phyloP scores from a whole-genome alignment of 2,888 invertebrate species.

The Drosophila affinis region DNA sequence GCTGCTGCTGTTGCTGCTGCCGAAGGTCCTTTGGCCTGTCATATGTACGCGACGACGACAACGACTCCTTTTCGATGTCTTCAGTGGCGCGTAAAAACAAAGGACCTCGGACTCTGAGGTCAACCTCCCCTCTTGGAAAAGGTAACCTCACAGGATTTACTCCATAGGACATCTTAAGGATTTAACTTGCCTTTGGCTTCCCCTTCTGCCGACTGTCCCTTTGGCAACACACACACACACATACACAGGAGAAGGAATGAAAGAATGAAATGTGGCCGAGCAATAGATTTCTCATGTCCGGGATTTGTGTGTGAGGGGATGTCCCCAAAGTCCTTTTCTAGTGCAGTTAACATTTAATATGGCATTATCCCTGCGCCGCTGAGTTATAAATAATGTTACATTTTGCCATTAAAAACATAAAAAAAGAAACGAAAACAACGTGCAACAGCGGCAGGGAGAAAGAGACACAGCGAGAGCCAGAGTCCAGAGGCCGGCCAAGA shows the following conservation, averaged over 20 bases:
- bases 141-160: constrained; percentile 73
- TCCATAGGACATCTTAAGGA: constrained; percentile 73
- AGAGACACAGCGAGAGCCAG: background rate
- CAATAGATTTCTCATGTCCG: constrained; percentile 78
- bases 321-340: constrained; percentile 73
- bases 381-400: constrained; percentile 77
- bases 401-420: constrained; percentile 67
- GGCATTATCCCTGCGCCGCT: constrained; percentile 74
- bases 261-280: constrained; percentile 42
- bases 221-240: too few relatives aligned
- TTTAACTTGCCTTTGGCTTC: constrained; percentile 58
- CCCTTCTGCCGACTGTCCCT: background rate
- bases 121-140: constrained; percentile 58
- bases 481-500: constrained; percentile 27
- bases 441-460: constrained; percentile 28
- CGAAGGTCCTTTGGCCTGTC: constrained; percentile 33
- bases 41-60: constrained; percentile 38
- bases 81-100: constrained; percentile 75
- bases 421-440: constrained; percentile 47
- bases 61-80: constrained; percentile 51
- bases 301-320: constrained; percentile 61
- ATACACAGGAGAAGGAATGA: too few relatives aligned
- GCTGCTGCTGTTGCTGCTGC: too few relatives aligned
- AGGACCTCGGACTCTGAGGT: constrained; percentile 42
- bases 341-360: constrained; percentile 77